Percentiles rank a stretch among this genome's conserved stretches.
Conservation (phyloP, 2,797 vertebrate species). For the Eulemur coronatus region DNA sequence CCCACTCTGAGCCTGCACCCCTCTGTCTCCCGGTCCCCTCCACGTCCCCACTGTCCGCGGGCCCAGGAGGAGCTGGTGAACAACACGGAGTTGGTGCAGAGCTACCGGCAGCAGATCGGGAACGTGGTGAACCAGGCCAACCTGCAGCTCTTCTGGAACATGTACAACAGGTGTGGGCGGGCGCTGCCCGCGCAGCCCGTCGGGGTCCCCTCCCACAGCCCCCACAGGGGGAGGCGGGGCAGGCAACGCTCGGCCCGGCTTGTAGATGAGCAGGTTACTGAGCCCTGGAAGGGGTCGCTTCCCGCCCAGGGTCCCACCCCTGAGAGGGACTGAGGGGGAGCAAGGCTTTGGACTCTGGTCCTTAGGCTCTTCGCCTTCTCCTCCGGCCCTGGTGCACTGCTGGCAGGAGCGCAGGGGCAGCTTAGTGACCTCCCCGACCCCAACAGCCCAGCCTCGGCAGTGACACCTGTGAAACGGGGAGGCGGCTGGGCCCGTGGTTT, state of each 20-base stretch:
- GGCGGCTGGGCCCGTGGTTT: background rate
- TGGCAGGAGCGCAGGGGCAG: accelerated
- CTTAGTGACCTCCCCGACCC: background rate
- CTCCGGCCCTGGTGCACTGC: background rate
- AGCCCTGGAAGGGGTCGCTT: background rate
- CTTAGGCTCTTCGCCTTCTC: accelerated
- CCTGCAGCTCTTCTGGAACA: constrained; percentile 99
- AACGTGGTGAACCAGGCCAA: constrained; percentile 96
- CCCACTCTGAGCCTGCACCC: background rate
- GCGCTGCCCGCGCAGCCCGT: background rate
- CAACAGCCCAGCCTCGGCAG: background rate
- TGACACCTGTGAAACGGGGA: accelerated
- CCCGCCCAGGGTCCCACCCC: background rate
- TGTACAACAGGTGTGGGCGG: constrained; percentile 94
- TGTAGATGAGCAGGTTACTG: background rate
- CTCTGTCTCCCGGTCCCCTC: background rate
- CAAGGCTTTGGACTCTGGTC: background rate
- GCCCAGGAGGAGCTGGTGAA: constrained; percentile 94
- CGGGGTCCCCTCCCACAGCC: too few relatives aligned
- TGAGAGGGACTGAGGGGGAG: background rate
- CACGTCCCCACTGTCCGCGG: accelerated
- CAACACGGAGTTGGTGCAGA: constrained; percentile 97
- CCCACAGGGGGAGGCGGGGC: accelerated
- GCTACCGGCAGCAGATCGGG: constrained; percentile 95
- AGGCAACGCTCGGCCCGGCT: accelerated